Base-by-base conservation (phyloP, 1,140 invertebrate species). In the Drosophila parabipectinata region DNA sequence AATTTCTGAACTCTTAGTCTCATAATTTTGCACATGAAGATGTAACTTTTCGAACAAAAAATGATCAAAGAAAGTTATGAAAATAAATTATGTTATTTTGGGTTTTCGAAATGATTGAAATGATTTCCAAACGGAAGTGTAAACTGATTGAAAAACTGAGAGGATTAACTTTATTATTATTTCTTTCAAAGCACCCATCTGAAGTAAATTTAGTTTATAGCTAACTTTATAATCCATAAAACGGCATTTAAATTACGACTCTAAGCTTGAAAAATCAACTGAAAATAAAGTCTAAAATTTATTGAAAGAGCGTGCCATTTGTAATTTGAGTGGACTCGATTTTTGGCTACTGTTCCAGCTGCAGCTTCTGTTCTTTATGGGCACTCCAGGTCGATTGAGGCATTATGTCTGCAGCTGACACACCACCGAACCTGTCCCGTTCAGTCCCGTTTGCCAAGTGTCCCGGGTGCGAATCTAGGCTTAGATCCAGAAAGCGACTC, bases 401-500 rank as follows among this genome's bases (percentile, higher is more conserved):
- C 69, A 56, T 44, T 74, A 48, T 63, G 30, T 12, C 24, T 34
- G 53, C 73, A 76, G 73, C 74, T 64, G 74, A 39, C 56, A 61
- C 37, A 24, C 15, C 41, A 12, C 28, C 14, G 8, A 34, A 24
- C 15, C 10, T 52, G 30, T 63, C 28, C 41, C 21, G 45, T 18
- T 10, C 10, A 51, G 30, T 68, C 28, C 44, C 30, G 37, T 21
- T 30, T 34, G 18, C 48, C 39, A 62, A 60, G 80, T 84, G 80
- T 44, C 26, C 48, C 39, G 66, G 60, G 81, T 84, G 81, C 81
- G 63, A 85, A 63, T 71, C 6, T 26, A 44, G 41, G 73, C 80
- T 84, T 85, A 85, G 81, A 84, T 64, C 41, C 14, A 44, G 62
- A 32, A 52, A 64, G 45, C 48, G 56, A 48, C 73, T 85, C 81